A percentile compares a stretch with the other conserved stretches of the same genome.
Conservation (phyloP, 2,113 vertebrate species). For the Melanerpes formicivorus region DNA sequence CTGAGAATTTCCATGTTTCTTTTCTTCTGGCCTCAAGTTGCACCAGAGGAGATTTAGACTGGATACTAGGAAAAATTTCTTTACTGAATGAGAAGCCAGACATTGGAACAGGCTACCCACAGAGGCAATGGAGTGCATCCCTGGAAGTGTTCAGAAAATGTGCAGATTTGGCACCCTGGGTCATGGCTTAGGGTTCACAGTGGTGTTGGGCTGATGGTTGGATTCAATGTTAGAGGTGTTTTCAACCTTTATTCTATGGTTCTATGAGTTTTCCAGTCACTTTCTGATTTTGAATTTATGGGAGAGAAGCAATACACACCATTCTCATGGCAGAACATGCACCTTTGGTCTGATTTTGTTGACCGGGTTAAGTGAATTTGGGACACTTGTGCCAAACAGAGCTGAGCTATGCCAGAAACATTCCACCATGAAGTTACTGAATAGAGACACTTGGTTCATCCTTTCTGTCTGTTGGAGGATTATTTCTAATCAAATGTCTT, state of each 20-base stretch:
- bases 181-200: too few relatives aligned
- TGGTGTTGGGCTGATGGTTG: too few relatives aligned
- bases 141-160: too few relatives aligned
- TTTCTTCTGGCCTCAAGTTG: background rate
- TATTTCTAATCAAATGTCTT: background rate
- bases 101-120: too few relatives aligned
- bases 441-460: background rate
- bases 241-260: too few relatives aligned
- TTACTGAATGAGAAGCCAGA: too few relatives aligned
- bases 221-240: too few relatives aligned
- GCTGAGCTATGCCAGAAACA: background rate
- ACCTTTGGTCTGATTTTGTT: background rate
- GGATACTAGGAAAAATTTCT: too few relatives aligned
- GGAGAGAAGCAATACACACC: background rate
- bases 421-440: background rate
- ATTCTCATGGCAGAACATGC: background rate
- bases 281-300: background rate
- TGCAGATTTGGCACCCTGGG: too few relatives aligned
- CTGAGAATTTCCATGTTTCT: background rate
- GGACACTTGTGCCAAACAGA: background rate
- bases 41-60: too few relatives aligned
- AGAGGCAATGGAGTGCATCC: too few relatives aligned
- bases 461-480: background rate
- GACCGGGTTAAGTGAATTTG: background rate
- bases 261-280: background rate